A percentile compares a stretch with the other conserved stretches of the same genome.
phyloP scores from a whole-genome alignment of 1,140 invertebrate species.

The Tribolium madens region DNA sequence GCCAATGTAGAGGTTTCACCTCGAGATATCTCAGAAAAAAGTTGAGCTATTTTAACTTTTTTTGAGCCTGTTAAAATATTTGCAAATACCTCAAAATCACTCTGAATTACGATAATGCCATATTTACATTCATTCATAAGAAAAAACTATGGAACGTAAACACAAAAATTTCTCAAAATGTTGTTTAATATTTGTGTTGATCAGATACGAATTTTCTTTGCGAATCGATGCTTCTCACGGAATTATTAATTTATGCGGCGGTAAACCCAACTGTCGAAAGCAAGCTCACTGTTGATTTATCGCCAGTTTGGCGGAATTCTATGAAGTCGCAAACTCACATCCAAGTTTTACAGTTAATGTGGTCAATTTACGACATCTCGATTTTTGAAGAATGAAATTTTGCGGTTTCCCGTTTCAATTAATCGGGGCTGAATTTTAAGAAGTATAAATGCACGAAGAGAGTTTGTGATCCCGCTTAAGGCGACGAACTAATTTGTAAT shows the following conservation, averaged over 20 bases:
- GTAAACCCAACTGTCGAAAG: slow-evolving; percentile 50
- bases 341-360: slow-evolving; percentile 31
- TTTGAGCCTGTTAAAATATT: too few species aligned
- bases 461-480: slow-evolving; percentile 1
- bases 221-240: slow-evolving; percentile 18
- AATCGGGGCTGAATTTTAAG: slow-evolving; percentile 5
- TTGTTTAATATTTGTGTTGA: slow-evolving; percentile 51
- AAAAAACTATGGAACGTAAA: too few species aligned
- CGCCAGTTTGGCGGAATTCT: slow-evolving; percentile 42
- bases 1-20: too few species aligned
- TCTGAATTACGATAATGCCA: too few species aligned
- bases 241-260: slow-evolving; percentile 49
- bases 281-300: slow-evolving; percentile 49
- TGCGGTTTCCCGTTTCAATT: background rate
- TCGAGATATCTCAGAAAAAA: too few species aligned
- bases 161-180: too few species aligned
- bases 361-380: slow-evolving; percentile 4
- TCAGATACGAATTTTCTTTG: slow-evolving; percentile 29
- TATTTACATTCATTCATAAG: too few species aligned
- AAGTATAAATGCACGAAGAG: background rate
- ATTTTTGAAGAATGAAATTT: background rate
- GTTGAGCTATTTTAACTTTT: too few species aligned
- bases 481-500: slow-evolving; percentile 36
- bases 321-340: slow-evolving; percentile 44
- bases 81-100: too few species aligned